Evolutionary conservation across 2,888 invertebrate genomes (phyloP), one percentile per base, ranked within the genome.

Genomic region (Cinara cedri): DNA sequence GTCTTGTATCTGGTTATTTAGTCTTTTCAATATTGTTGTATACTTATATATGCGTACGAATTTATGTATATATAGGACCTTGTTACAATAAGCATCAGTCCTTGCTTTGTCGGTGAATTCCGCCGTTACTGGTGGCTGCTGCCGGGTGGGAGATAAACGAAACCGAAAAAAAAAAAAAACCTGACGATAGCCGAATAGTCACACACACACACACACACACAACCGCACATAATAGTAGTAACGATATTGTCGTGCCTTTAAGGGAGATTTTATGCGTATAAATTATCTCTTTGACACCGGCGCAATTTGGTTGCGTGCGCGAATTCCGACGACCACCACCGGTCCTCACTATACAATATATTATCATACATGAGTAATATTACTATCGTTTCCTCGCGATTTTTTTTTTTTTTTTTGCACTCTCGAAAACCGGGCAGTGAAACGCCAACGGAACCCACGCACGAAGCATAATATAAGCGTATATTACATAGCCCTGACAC

Each of bases 51-150:
- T n/a, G n/a, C n/a, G n/a, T n/a, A n/a, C n/a, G n/a, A n/a, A n/a
- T n/a, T n/a, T n/a, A n/a, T n/a, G n/a, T n/a, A 46, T 46, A 46
- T 9, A 44, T 42, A 68, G 49, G 34, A 49, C 26, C 60, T 51
- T 19, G 72, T 72, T 60, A 19, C 10, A n/a, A 21, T 34, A 21
- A 65, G 42, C 14, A n/a, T n/a, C n/a, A 75, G 54, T 65, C 26
- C 49, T 51, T 34, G 49, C 46, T 76, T 76, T 68, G 57, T 66
- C 66, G 66, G 57, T 46, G 19, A 66, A 57, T 19, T 6, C 14
- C 19, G 6, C 8, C 8, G 42, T n/a, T n/a, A n/a, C n/a, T n/a
- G n/a, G n/a, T n/a, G n/a, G n/a, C n/a, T 16, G 63, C n/a, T 14
- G 21, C 19, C 44, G 24, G n/a, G 42, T 16, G 49, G 44, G 34